Conservation (phyloP, 2,797 vertebrate genomes). For the Neosilurus mollespiculum region DNA sequence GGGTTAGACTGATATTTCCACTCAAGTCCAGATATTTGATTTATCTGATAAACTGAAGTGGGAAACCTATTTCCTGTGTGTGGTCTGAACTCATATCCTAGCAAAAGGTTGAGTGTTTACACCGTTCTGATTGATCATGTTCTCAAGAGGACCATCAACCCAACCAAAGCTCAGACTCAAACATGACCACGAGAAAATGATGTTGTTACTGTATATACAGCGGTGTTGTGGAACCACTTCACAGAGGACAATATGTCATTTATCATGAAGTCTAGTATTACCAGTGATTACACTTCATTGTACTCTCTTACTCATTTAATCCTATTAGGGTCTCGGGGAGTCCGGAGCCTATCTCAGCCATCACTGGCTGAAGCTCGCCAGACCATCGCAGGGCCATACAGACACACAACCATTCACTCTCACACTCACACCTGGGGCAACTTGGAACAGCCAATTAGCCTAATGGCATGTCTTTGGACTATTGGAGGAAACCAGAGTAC, state of each 20-base stretch:
- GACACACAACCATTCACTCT: too few relatives aligned
- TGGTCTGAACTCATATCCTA: not conserved
- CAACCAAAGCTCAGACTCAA: slow-evolving; percentile 1
- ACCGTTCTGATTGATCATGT: not conserved
- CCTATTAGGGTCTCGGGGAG: too few relatives aligned
- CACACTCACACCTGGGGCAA: too few relatives aligned
- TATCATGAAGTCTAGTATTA: not conserved
- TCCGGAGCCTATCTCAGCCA: too few relatives aligned
- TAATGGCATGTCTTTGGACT: too few relatives aligned
- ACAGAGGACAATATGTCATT: not conserved
- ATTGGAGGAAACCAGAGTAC: too few relatives aligned
- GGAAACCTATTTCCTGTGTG: not conserved
- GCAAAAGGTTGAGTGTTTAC: not conserved
- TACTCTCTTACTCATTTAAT: too few relatives aligned
- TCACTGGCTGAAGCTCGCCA: too few relatives aligned
- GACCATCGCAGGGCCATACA: too few relatives aligned
- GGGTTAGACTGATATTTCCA: not conserved
- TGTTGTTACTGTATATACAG: not conserved
- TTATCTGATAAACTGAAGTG: not conserved
- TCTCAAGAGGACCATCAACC: not conserved
- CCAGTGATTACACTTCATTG: too few relatives aligned
- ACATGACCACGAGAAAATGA: not conserved
- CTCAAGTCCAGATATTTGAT: not conserved
- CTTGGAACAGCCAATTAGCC: too few relatives aligned
- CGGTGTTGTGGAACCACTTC: not conserved